phyloP scores from a whole-genome alignment of 2,797 vertebrate genomes.

The Enteromius viviparus region DNA sequence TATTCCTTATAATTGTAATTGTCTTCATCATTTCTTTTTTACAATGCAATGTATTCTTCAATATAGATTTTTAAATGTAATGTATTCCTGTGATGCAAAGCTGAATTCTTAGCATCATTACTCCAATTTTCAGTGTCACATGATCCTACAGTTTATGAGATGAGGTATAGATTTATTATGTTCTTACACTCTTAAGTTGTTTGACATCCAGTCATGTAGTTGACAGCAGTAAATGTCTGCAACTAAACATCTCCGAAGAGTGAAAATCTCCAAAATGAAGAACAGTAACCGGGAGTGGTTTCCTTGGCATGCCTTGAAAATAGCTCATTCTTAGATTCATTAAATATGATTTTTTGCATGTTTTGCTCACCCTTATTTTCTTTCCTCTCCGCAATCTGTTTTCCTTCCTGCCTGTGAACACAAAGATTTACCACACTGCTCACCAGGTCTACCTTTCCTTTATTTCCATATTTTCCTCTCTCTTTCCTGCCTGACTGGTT shows the following conservation, averaged over 20 bases:
- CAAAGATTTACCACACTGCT: conserved; percentile 36
- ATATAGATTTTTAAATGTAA: neutral
- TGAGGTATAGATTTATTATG: no score
- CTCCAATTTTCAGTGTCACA: neutral
- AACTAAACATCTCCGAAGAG: neutral
- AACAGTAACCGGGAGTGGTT: neutral
- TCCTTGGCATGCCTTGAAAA: conserved; percentile 26
- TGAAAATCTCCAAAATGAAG: neutral
- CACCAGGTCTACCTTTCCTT: conserved; percentile 10
- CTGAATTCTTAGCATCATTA: no score
- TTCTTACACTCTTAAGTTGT: no score
- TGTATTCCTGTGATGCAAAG: no score
- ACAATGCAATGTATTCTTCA: neutral
- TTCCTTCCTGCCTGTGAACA: conserved; percentile 43
- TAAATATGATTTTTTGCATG: neutral
- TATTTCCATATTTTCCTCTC: neutral
- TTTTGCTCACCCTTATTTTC: conserved; percentile 20
- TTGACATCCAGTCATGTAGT: neutral
- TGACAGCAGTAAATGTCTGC: neutral
- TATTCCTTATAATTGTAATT: no score
- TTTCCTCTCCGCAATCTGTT: conserved; percentile 15
- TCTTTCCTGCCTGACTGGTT: conserved; percentile 1
- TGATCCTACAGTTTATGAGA: neutral
- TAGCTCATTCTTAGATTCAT: conserved; percentile 12
- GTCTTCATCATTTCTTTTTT: no score